Conservation (phyloP, 2,888 invertebrate genomes). For the Athrips mouffetella region DNA sequence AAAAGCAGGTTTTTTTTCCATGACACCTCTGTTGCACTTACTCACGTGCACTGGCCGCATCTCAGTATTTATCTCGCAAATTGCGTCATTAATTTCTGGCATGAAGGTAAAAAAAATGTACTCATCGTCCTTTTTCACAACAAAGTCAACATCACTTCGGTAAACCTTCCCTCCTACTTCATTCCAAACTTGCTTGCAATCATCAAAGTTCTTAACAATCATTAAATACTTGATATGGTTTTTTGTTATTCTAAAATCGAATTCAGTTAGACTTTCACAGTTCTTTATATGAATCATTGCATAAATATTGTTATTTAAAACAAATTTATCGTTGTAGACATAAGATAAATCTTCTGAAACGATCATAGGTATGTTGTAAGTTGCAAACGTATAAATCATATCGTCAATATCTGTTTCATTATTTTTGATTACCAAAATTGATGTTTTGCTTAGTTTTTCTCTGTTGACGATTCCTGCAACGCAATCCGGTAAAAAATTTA, state of each 20-base stretch:
- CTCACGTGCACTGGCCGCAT: constrained; percentile 32
- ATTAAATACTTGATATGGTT: constrained; percentile 32
- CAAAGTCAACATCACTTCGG: constrained; percentile 37
- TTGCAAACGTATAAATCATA: constrained; percentile 25
- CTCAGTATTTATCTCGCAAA: constrained; percentile 33
- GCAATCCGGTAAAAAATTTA: background rate
- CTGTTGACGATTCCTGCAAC: background rate
- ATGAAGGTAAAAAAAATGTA: constrained; percentile 36
- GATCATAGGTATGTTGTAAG: constrained; percentile 24
- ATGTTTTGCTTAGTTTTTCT: background rate
- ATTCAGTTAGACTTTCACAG: constrained; percentile 26
- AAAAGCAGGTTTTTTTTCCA: constrained; percentile 32
- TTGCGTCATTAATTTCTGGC: constrained; percentile 37
- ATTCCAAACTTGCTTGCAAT: constrained; percentile 29
- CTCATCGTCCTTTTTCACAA: constrained; percentile 27
- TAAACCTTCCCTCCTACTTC: constrained; percentile 28
- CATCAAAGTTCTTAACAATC: constrained; percentile 19
- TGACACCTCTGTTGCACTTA: constrained; percentile 35
- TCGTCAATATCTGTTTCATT: background rate
- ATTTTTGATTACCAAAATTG: background rate
- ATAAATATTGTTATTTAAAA: constrained; percentile 22
- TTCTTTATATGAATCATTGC: constrained; percentile 31
- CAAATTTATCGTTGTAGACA: constrained; percentile 15
- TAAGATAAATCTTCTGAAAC: constrained; percentile 16
- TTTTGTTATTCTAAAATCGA: constrained; percentile 25